Evolutionary conservation across 1,140 invertebrate genomes (phyloP).

Genomic region (Caenorhabditis latens): DNA sequence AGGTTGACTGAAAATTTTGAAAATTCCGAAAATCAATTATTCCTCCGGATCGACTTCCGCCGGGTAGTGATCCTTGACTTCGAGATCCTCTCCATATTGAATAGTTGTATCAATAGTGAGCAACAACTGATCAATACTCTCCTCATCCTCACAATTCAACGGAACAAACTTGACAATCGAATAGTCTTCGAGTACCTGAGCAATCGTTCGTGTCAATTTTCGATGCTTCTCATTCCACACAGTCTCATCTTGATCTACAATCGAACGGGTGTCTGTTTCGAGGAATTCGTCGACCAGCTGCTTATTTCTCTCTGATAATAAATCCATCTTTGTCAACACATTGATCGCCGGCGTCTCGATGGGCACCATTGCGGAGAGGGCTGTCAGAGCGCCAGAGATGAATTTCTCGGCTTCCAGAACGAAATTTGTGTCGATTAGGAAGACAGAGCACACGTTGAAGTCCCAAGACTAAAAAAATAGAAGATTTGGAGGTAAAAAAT

Average conservation of each 20-base stretch:
- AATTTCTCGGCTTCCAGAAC: slow-evolving; percentile 96
- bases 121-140: slow-evolving; percentile 85
- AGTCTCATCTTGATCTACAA: slow-evolving; percentile 59
- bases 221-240: slow-evolving; percentile 66
- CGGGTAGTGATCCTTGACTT: slow-evolving; percentile 80
- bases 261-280: slow-evolving; percentile 62
- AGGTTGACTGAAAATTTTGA: slow-evolving; percentile 85
- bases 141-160: slow-evolving; percentile 89
- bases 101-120: slow-evolving; percentile 92
- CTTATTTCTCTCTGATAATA: slow-evolving; percentile 84
- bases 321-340: slow-evolving; percentile 94
- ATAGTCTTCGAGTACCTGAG: slow-evolving; percentile 86
- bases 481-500: neutral
- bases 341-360: slow-evolving; percentile 90
- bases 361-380: slow-evolving; percentile 95
- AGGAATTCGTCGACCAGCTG: slow-evolving; percentile 64
- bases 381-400: slow-evolving; percentile 91
- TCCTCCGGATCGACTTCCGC: slow-evolving; percentile 66
- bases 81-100: slow-evolving; percentile 94
- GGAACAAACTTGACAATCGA: slow-evolving; percentile 92
- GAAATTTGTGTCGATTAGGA: slow-evolving; percentile 95
- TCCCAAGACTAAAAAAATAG: slow-evolving; percentile 82
- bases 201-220: slow-evolving; percentile 66
- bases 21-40: slow-evolving; percentile 75
- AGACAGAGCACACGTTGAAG: slow-evolving; percentile 91